Conservation (phyloP, 2,888 invertebrate genomes). For the Phyto melanocephala region DNA sequence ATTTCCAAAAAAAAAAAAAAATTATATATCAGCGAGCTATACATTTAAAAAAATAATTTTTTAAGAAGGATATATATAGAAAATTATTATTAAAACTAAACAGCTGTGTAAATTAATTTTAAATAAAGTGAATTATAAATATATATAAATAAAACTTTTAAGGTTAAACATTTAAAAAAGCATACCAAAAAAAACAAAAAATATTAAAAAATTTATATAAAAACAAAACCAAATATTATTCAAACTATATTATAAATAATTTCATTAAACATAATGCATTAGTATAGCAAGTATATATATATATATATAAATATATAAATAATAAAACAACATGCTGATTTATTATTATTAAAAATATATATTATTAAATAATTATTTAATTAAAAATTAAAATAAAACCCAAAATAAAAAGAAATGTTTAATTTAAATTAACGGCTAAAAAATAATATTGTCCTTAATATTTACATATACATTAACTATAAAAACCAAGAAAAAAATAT, state of each 20-base stretch:
- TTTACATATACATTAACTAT: conserved; percentile 75
- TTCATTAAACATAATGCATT: conserved; percentile 68
- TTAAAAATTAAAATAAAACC: conserved; percentile 61
- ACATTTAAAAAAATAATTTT: conserved; percentile 54
- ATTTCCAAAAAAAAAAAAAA: background rate
- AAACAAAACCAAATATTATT: conserved; percentile 35
- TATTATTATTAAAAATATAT: conserved; percentile 71
- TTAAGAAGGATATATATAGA: conserved; percentile 7
- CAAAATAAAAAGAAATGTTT: conserved; percentile 59
- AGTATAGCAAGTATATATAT: conserved; percentile 72
- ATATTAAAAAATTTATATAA: conserved; percentile 39
- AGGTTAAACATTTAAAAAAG: conserved; percentile 73
- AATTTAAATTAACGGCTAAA: conserved; percentile 67
- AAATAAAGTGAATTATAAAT: conserved; percentile 8
- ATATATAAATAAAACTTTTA: conserved; percentile 47
- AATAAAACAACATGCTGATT: conserved; percentile 72
- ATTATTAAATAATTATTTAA: conserved; percentile 73
- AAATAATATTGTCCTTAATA: conserved; percentile 77
- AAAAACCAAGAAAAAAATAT: conserved; percentile 59
- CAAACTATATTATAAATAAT: conserved; percentile 66
- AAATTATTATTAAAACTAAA: conserved; percentile 36
- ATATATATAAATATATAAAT: conserved; percentile 58
- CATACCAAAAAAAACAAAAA: conserved; percentile 12
- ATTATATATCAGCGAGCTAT: conserved; percentile 56
- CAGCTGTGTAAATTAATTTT: conserved; percentile 62